phyloP scores from a whole-genome alignment of 2,113 vertebrate genomes.

The Aldabrachelys gigantea region DNA sequence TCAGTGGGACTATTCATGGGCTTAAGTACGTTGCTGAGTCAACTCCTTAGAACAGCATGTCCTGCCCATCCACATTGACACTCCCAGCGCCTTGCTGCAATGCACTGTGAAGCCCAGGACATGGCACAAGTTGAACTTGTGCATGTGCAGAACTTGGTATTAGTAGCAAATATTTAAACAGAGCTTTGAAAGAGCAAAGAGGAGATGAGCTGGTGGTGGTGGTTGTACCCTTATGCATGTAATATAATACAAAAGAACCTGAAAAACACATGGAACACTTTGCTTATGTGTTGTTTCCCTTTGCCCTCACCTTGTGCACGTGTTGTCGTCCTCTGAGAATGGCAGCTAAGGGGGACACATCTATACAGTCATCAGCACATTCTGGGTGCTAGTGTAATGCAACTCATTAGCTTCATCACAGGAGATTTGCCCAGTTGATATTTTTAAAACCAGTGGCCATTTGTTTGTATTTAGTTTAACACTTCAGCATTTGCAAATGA shows the following conservation, averaged over 20 bases:
- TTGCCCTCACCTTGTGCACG: background rate
- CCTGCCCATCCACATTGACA: background rate
- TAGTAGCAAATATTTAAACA: background rate
- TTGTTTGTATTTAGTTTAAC: background rate
- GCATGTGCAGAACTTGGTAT: background rate
- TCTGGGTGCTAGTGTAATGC: background rate
- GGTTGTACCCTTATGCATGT: rapidly evolving
- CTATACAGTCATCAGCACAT: background rate
- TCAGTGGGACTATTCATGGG: background rate
- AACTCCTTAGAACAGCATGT: background rate
- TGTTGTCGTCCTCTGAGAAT: background rate
- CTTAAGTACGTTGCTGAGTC: background rate
- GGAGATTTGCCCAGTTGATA: background rate
- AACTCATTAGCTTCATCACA: background rate
- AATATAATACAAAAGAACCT: rapidly evolving
- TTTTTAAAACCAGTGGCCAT: background rate
- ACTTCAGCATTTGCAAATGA: background rate
- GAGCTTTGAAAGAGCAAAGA: background rate
- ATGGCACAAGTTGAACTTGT: rapidly evolving
- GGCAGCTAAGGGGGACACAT: background rate
- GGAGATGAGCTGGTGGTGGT: background rate
- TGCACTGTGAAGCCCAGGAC: background rate
- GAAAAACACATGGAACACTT: background rate
- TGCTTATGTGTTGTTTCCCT: background rate
- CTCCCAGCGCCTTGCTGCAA: background rate